Base-by-base conservation (phyloP, 2,888 invertebrate species). In the Nomada ruficornis region DNA sequence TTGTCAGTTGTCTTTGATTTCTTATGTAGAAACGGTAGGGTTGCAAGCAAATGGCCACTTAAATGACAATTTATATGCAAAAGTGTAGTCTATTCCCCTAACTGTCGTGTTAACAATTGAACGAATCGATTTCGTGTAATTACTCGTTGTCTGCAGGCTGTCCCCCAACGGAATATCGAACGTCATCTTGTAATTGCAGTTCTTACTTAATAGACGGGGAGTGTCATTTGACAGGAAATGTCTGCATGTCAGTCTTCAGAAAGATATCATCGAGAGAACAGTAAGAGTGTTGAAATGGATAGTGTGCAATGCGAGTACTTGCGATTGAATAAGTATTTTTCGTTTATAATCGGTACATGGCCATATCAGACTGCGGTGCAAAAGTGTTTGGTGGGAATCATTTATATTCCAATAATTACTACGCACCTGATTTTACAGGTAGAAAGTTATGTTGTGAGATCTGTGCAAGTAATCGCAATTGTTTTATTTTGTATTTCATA, bases 381-480 rank as follows among this genome's bases (percentile, higher is more conserved):
- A 13, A 90, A 84, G 60, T 69, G 82, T 70, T 47, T 88, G 0
- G 63, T 88, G 2, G 73, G 84, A 1, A 54, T 81, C 1, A 47
- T 89, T 50, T 78, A 85, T 42, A 68, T 89, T 20, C 85, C 87
- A 13, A 69, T 81, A 18, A 80, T 88, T 44, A 11, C 60, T 9
- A 57, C 70, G 4, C 91, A 91, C 29, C 70, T 80, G 42, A 57
- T 88, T 29, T 5, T 91, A 15, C 89, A 91, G 90, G 91, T 91
- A 85, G 26, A 9, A 1, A 15, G 15, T 11, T 4, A 55, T 29
- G 26, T 29, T 13, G 4, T 13, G 3, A 26, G 50, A 42, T 13
- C 1, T 36, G 18, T 4, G 13, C 44, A 55, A 57, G 2, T 13
- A 23, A 13, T 20, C 36, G 36, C 36, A 7, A 36, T 7, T 7